These are phyloP conservation scores for Aphidius ervi DNA, from an alignment of 1,140 invertebrate species.

Conservation along the genomic window DNA sequence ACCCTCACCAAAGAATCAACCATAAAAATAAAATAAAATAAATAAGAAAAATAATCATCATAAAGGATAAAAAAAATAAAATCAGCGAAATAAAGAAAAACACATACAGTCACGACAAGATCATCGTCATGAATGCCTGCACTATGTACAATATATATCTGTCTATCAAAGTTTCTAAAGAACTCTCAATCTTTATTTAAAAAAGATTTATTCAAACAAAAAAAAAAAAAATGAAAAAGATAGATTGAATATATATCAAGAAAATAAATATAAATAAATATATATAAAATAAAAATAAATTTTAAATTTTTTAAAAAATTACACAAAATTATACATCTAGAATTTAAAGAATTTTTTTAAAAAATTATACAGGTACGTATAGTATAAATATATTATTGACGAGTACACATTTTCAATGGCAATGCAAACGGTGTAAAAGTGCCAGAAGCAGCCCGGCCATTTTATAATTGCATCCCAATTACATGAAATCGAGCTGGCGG, in stretches of 20 bases:
- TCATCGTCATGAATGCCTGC: conserved; percentile 33
- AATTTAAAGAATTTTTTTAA: background rate
- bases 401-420: conserved; percentile 23
- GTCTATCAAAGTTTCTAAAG: conserved; percentile 9
- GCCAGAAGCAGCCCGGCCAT: conserved; percentile 29
- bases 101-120: conserved; percentile 17
- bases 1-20: conserved; percentile 1
- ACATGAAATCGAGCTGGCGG: conserved; percentile 31
- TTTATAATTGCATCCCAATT: conserved; percentile 41
- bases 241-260: too few relatives aligned
- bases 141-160: conserved; percentile 28
- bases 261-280: too few relatives aligned
- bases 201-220: background rate
- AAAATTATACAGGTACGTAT: background rate
- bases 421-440: conserved; percentile 29
- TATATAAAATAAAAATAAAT: too few relatives aligned
- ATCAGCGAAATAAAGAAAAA: background rate
- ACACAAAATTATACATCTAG: background rate
- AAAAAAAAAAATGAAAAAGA: too few relatives aligned
- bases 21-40: conserved; percentile 17
- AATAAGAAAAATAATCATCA: background rate
- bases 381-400: background rate
- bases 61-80: conserved; percentile 16
- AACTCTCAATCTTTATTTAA: conserved; percentile 4
- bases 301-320: background rate